Base-by-base conservation (phyloP, 1,140 invertebrate species). In the Laodelphax striatellus region DNA sequence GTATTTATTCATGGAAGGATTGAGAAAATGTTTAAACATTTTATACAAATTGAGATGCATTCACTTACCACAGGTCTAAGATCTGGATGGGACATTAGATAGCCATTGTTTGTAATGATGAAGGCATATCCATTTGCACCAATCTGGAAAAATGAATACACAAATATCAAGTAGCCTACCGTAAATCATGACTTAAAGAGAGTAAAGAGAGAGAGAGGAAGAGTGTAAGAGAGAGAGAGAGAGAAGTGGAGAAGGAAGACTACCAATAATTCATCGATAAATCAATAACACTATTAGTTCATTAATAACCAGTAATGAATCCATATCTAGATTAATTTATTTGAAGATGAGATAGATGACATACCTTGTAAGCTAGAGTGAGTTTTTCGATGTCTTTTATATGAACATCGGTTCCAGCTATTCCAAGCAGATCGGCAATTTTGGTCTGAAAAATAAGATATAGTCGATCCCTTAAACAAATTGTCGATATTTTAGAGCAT, bases 61-160 rank as follows among this genome's bases (percentile, higher is more conserved):
- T 8, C 5, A 75, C 80, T 81, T 73, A 86, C 84, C 38, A 84
- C 80, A n/a, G 87, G 86, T 56, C 85, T 78, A 31, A 90, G 73
- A 65, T 87, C 82, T 1, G 87, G 88, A 79, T 90, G 88, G 43
- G 89, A 74, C 22, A 92, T 73, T 6, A 98, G 77, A 72, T 97
- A 96, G 0, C 97, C 97, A 73, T 98, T 98, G 71, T 97, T 97
- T 62, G 89, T 96, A 4, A 97, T 88, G 61, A 94, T 87, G 76
- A 97, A 97, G 0, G 91, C 88, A 73, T 96, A 97, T 5, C 90
- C 94, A 74, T 97, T 96, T 0, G 95, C 92, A 19, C 94, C 95
- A 44, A 97, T 81, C 86, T 93, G 68, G 63, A 78, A 38, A 38
- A 38, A 31, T 31, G 28, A 31, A 8, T 44, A 61, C 17, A 52